Evolutionary conservation across 2,888 invertebrate species (phyloP).

Genomic region (Girardia tigrina): DNA sequence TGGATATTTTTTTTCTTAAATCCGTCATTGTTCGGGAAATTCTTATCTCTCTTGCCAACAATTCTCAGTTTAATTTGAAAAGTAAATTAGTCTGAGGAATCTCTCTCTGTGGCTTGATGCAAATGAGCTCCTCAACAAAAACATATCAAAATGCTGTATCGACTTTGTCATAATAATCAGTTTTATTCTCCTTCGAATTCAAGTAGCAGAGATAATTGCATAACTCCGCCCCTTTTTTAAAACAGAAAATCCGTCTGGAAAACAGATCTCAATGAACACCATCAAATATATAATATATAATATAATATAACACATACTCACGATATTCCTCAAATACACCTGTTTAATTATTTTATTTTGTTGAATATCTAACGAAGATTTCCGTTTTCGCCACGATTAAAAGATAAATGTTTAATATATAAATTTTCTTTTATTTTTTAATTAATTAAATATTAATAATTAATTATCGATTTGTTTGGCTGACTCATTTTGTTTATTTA

Average conservation of each 20-base stretch:
- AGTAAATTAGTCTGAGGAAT: not conserved
- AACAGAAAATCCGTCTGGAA: not conserved
- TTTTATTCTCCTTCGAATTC: not conserved
- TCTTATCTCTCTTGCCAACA: not conserved
- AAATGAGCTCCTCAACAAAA: not conserved
- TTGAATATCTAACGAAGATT: not conserved
- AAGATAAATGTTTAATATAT: not conserved
- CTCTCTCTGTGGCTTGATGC: not conserved
- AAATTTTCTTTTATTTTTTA: no score
- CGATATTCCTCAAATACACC: not conserved
- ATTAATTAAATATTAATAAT: no score
- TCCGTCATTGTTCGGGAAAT: not conserved
- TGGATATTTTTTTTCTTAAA: not conserved
- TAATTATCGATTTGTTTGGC: no score
- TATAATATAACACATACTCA: not conserved
- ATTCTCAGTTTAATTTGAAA: not conserved
- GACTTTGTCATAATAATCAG: not conserved
- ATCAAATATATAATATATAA: not conserved
- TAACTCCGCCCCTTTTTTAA: not conserved
- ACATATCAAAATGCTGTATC: not conserved
- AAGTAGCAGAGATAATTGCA: conserved; percentile 5
- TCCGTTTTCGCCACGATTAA: not conserved
- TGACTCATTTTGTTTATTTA: no score
- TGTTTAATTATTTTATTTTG: not conserved
- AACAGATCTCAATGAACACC: conserved; percentile 11